Evolutionary conservation across 2,888 invertebrate species (phyloP).

Genomic region (Apamea monoglypha): DNA sequence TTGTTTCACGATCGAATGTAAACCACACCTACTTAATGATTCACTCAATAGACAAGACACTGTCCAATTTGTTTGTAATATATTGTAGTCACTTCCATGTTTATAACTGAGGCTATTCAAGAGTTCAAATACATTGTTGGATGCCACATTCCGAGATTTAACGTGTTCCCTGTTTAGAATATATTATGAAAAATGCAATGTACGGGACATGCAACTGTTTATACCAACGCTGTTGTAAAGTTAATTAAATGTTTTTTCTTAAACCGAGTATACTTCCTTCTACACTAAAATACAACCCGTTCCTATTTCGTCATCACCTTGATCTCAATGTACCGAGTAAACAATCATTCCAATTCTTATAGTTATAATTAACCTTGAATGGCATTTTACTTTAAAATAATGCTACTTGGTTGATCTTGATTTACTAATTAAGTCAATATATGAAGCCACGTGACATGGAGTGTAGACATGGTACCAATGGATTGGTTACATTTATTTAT

Average conservation of each 20-base stretch:
- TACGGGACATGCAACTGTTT: conserved; percentile 71
- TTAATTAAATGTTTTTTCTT: conserved; percentile 84
- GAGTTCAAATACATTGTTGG: conserved; percentile 59
- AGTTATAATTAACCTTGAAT: conserved; percentile 29
- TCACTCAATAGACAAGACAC: conserved; percentile 27
- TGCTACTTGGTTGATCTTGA: background rate
- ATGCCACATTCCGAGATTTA: conserved; percentile 61
- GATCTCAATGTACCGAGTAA: conserved; percentile 10
- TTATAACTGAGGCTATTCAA: conserved; percentile 55
- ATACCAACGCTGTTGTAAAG: conserved; percentile 83
- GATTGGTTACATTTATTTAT: background rate
- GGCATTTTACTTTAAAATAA: conserved; percentile 15
- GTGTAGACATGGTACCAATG: background rate
- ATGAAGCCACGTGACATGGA: background rate
- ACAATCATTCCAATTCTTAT: conserved; percentile 12
- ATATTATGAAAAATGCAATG: conserved; percentile 51
- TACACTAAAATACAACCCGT: conserved; percentile 7
- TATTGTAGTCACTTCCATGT: conserved; percentile 42
- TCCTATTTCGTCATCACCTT: conserved; percentile 22
- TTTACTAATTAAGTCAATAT: conserved; percentile 1
- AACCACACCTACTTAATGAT: conserved; percentile 49
- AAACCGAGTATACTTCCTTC: conserved; percentile 48
- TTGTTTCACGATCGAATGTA: conserved; percentile 35
- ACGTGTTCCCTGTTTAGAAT: conserved; percentile 56
- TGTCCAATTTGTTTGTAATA: conserved; percentile 25